Base-by-base conservation (phyloP, 2,888 invertebrate genomes). In the Caenorhabditis afra region DNA sequence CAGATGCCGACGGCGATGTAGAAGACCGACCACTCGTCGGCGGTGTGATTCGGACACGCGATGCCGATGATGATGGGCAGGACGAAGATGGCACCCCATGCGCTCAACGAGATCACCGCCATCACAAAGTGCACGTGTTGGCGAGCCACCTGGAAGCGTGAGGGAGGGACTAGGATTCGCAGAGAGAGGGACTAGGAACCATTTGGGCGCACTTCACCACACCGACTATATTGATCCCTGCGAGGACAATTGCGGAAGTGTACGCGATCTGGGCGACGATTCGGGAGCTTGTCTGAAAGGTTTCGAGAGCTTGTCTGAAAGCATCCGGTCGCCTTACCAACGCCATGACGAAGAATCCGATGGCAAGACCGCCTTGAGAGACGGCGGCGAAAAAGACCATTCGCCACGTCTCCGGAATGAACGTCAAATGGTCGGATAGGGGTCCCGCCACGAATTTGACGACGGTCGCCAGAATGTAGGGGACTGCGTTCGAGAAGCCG, bases 181-280 rank as follows among this genome's bases (percentile, higher is more conserved):
- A 11, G 10, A 47, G 5, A 23, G 5, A 12, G 18, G 35, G 7
- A 53, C 3, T 0, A 20, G 16, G 14, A 11, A 86, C 85, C 81
- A 86, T 44, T 59, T 85, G 85, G 41, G 83, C 84, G 55, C 83
- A 81, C 55, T 82, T 82, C 39, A 83, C 79, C 1, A 82, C 81
- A 20, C 87, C 87, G 0, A 87, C 83, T 22, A 82, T 79, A 58
- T 87, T 87, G 71, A 87, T 58, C 12, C 86, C 85, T 22, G 77
- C 76, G 47, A 85, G 82, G 29, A 77, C 79, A 59, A 85, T 84
- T 1, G 83, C 82, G 0, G 67, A 50, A 1, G 87, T 86, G 75
- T 84, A 87, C 57, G 79, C 83, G 5, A 83, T 29, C 74, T 86
- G 86, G 3, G 81, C 85, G 29, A 79, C 18, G 16, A 76, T 22